Evolutionary conservation across 2,113 vertebrate species (phyloP), one percentile per base, ranked within the genome.

Genomic region (Ictidomys tridecemlineatus): DNA sequence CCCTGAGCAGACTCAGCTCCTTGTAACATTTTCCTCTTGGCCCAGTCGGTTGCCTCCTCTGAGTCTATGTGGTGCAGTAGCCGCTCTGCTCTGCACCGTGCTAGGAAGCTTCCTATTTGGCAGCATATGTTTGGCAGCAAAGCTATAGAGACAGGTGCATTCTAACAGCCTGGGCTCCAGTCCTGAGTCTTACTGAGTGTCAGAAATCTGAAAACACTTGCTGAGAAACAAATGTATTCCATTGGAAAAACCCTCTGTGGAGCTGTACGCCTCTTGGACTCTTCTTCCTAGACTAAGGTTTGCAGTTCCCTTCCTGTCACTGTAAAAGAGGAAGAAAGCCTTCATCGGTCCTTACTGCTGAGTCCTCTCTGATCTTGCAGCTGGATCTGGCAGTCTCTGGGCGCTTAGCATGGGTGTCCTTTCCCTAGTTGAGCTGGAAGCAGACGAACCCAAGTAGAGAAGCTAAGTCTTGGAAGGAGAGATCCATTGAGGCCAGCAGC

Each of bases 71-170:
- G 94, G 70, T 80, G 4, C 90, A 37, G 0, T 48, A 1, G 74
- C 72, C 26, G 8, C 76, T 84, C 69, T 4, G 26, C 48, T 70
- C 78, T 86, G 48, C 93, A 69, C 86, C 94, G 77, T 82, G 92
- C 93, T 83, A 91, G 93, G 96, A 95, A 94, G 96, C 94, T 92
- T 95, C 97, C 97, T 96, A 84, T 93, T 73, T 93, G 93, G 96
- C 86, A 96, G 89, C 92, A 45, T 56, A 37, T 51, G 42, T 89
- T 95, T 97, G 98, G 97, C 98, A 97, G 89, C 72, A 93, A 90
- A 89, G 83, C 94, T 32, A 5, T 28, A 76, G 92, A 96, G 96
- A 97, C 97, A 97, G 97, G 98, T 97, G 96, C 96, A 26, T 65
- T 77, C 80, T 77, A 94, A 92, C 48, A 97, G 97, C 80, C 96